Evolutionary conservation across 2,797 vertebrate species (phyloP), one percentile per base, ranked within the genome.

Genomic region (Sebastes hubbsi): DNA sequence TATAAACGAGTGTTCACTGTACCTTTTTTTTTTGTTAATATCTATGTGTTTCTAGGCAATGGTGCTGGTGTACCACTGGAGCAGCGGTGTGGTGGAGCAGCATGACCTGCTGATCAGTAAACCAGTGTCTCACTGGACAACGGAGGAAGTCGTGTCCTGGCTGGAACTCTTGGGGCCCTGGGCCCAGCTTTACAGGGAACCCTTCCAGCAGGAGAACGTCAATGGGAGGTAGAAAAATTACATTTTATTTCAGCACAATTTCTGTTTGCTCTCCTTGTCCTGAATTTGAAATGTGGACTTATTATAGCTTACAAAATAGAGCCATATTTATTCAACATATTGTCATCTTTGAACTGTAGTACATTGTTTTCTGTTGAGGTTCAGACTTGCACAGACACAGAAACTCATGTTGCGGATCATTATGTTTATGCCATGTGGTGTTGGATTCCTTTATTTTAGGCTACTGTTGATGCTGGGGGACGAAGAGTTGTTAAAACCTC

Each of bases 31-130:
- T 34, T 29, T 34, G n/a, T 64, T 56, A 4, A n/a, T 81, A 10
- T 34, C 16, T 80, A 34, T 30, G 18, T 80, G 71, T 81, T 30
- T 82, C n/a, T 84, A 99, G 98, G 97, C 97, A 75, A 94, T 97
- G 89, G 91, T 99, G 62, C 94, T 99, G 72, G 97, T 97, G 75
- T 98, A 97, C 89, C 97, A 99, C 89, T 99, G 97, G 97, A 97
- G 97, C 86, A 96, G 95, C 72, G 94, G 97, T 24, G 96, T 96
- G 12, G 94, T 94, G 30, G 97, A 97, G 82, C 96, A 97, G 2
- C 84, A 91, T 0, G 96, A 98, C 84, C 93, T 90, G 68, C 87
- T 99, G 78, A 97, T 98, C 80, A 97, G 95, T 85, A 99, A 99
- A 81, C 95, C 97, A 0, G 96, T 98, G 75, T 90, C 93, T 77